These are phyloP conservation scores for human (Homo sapiens) DNA, from an alignment of 2,113 vertebrate species.

Conservation along the genomic window GRCh38 chr3:120241001-120241500, in stretches of 20 bases:
- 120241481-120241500: neutral
- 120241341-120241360: conserved; percentile 36
- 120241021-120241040: neutral
- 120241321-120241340: conserved; percentile 35
- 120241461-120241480: conserved; percentile 30
- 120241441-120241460: neutral
- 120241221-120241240: neutral
- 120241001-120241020: conserved; percentile 25
- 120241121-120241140: neutral
- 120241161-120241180: conserved; percentile 31
- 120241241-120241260: conserved; percentile 4
- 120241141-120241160: neutral
- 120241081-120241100: conserved; percentile 26
- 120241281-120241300: neutral
- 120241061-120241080: neutral
- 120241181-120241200: conserved; percentile 14
- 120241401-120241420: conserved; percentile 35
- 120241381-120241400: conserved; percentile 12
- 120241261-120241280: neutral
- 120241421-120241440: conserved; percentile 59
- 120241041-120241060: conserved; percentile 5
- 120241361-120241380: conserved; percentile 26
- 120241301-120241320: conserved; percentile 37
- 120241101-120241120: conserved; percentile 26
- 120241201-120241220: neutral